Evolutionary conservation across 2,113 vertebrate genomes (phyloP), one percentile per base, ranked within the genome.

Genomic region (Mormoops blainvillei): DNA sequence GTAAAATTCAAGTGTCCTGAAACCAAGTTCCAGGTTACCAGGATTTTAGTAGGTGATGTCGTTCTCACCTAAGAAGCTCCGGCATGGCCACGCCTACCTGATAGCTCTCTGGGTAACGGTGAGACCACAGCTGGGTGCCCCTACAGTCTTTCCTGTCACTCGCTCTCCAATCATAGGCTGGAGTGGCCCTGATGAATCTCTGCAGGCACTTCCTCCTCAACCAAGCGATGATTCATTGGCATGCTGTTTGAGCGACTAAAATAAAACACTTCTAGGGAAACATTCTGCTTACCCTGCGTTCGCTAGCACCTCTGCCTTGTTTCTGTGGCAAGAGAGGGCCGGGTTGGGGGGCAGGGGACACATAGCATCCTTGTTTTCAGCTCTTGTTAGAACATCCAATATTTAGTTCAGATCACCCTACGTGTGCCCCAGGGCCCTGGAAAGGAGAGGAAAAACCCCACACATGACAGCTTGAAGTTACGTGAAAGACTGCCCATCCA

Each of bases 221-320:
- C 45, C 5, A 1, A 65, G 43, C 33, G 31, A 26, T 86, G 95
- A 94, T 87, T 95, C 87, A 92, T 71, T 68, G 87, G 13, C 71
- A 65, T 54, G 88, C 80, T 73, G 28, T 26, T 84, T 85, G 50
- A 86, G 50, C 0, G 19, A 81, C 92, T 80, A 87, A 81, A 96
- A 87, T 63, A 90, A 94, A 96, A 74, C 41, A 88, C 54, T 86
- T 90, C 88, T 41, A 54, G 76, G 76, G 76, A 80, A 90, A 80
- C 33, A 9, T 73, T 86, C 85, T 90, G 65, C 67, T 77, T 92
- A 11, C n/a, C 43, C 41, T 26, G 28, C 61, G 54, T 70, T 90
- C 28, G 50, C 38, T 56, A 88, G 20, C 80, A 70, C 65, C 96
- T 94, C 52, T 56, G 50, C 45, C 24, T 36, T 48, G 67, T 76